These are phyloP conservation scores for Epizoanthus illoricatus DNA, from an alignment of 92 coral and sea anemone species.

Conservation along the genomic window DNA sequence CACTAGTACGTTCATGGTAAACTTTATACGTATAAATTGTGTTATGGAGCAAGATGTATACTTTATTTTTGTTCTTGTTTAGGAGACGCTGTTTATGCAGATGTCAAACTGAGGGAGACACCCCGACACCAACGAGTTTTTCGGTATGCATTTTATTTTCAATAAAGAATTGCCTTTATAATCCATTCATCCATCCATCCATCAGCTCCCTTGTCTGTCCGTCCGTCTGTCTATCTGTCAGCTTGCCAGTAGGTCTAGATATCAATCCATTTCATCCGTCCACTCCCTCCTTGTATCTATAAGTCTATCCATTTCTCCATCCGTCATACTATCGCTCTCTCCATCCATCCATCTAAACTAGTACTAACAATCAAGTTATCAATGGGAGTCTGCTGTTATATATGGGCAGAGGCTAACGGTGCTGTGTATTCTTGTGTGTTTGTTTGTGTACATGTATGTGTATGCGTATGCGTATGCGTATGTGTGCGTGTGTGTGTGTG, in stretches of 20 bases:
- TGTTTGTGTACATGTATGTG: background rate
- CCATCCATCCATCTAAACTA: no score
- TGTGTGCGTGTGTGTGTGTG: no score
- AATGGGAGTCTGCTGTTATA: no score
- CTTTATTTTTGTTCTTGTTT: background rate
- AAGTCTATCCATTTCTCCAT: no score
- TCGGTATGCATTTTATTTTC: background rate
- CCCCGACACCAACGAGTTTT: conserved; percentile 10
- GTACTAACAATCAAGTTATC: no score
- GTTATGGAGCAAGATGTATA: background rate
- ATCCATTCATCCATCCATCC: background rate
- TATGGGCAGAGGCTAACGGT: no score
- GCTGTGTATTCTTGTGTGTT: background rate
- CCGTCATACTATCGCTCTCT: no score
- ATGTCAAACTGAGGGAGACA: background rate
- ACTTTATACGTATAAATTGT: no score
- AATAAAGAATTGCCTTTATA: background rate
- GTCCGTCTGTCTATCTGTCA: background rate
- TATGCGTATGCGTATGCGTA: background rate
- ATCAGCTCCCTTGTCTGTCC: background rate
- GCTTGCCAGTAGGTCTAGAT: background rate
- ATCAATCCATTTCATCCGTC: background rate
- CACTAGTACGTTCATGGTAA: no score
- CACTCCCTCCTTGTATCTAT: background rate
- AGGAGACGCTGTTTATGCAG: conserved; percentile 30